Base-by-base conservation (phyloP, 2,113 vertebrate genomes). In the Aplodontia rufa region DNA sequence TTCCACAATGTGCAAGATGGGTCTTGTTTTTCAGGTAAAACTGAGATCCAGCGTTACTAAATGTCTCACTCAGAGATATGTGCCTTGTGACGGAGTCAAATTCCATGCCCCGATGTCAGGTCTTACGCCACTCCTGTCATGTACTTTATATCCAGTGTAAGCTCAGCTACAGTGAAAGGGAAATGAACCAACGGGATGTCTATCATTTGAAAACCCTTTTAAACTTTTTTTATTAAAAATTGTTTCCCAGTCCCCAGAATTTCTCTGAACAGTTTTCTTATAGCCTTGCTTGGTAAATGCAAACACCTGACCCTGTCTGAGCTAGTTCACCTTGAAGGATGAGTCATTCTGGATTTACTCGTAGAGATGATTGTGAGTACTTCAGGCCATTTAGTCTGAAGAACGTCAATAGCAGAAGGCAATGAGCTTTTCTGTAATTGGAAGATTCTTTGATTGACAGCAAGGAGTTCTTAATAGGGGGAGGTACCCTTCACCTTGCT, bases 191-290 rank as follows among this genome's bases (percentile, higher is more conserved):
- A 85, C 83, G 83, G 32, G 42, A 76, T 82, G n/a, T n/a, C n/a
- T n/a, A 51, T 37, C 24, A 12, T 58, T 78, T n/a, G 4, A 83
- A 94, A 80, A 45, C 1, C 4, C 26, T 66, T 60, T 13, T 9
- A 87, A 69, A 5, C 3, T 80, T 58, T 68, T 51, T 81, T 89
- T 76, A 53, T 89, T 53, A n/a, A 74, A 75, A 82, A 35, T 49
- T 82, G 1, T 94, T 85, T 87, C 42, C 66, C 20, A 17, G 24
- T 74, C 26, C 13, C 90, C 58, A 37, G 62, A 51, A 68, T 78
- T 81, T 93, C 14, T 90, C 90, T 68, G 75, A 80, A 80, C 71
- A 82, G 12, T 26, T 84, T 66, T 55, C 94, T 75, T 76, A 51
- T 45, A 4, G 81, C 11, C 8, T 30, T 42, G 24, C n/a, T 42